Evolutionary conservation across 1,140 invertebrate genomes (phyloP).

Genomic region (Rhagoletis pomonella): DNA sequence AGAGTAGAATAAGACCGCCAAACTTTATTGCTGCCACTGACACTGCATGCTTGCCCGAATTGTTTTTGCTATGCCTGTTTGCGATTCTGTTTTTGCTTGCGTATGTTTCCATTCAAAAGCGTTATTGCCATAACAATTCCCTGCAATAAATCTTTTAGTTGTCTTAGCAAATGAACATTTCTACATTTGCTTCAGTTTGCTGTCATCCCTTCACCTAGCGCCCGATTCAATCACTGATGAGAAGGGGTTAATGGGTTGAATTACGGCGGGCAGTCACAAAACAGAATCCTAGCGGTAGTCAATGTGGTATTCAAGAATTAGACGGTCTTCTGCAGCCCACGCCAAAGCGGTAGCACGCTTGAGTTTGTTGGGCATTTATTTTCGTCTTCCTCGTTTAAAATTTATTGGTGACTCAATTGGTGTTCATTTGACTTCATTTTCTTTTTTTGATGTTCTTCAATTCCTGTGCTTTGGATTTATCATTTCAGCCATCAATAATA

Average conservation of each 20-base stretch:
- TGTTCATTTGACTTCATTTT: background rate
- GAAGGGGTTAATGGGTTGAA: background rate
- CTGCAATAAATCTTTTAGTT: conserved; percentile 45
- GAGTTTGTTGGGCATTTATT: no score
- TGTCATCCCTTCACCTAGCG: background rate
- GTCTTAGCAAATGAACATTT: conserved; percentile 31
- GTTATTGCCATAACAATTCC: conserved; percentile 32
- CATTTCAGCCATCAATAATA: background rate
- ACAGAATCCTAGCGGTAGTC: background rate
- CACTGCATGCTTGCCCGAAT: background rate
- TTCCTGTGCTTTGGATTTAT: background rate
- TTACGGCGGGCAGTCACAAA: background rate
- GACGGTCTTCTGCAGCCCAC: background rate
- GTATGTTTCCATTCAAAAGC: conserved; percentile 38
- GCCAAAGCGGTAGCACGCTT: no score
- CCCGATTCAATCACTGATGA: background rate
- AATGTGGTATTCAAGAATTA: background rate
- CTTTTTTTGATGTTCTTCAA: background rate
- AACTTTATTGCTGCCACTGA: conserved; percentile 44
- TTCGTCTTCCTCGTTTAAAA: background rate
- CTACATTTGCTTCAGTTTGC: background rate
- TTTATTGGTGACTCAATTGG: conserved; percentile 3
- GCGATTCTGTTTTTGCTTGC: conserved; percentile 16
- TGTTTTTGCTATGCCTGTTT: background rate
- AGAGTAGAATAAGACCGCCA: background rate